phyloP scores from a whole-genome alignment of 2,797 vertebrate genomes.

The Sebastes vulpes region DNA sequence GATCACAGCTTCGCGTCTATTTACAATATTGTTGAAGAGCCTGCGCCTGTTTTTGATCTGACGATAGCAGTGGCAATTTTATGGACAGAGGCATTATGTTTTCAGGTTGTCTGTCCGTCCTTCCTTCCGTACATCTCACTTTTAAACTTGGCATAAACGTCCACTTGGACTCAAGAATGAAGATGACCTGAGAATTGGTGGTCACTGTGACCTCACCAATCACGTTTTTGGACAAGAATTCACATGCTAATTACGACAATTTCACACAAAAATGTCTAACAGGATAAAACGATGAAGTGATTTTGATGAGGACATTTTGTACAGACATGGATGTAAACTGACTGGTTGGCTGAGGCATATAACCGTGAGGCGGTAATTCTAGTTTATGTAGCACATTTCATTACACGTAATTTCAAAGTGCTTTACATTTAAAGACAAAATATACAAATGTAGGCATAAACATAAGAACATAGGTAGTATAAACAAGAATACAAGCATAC shows the following conservation, averaged over 20 bases:
- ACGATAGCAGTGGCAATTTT: not conserved
- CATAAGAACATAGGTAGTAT: not conserved
- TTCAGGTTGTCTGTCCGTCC: not conserved
- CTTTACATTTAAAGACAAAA: not conserved
- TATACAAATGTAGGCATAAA: not conserved
- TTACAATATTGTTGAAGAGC: slow-evolving; percentile 13
- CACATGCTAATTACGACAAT: no score
- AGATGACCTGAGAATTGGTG: not conserved
- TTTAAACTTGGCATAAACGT: not conserved
- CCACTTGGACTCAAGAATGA: not conserved
- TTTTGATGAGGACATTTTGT: no score
- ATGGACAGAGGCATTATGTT: not conserved
- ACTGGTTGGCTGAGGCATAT: no score
- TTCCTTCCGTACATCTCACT: not conserved
- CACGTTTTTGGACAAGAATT: not conserved
- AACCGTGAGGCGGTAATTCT: no score
- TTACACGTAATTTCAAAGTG: not conserved
- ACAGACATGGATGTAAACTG: no score
- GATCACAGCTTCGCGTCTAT: slow-evolving; percentile 21
- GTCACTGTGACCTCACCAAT: not conserved
- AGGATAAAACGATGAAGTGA: no score
- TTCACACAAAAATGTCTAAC: no score
- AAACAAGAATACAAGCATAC: not conserved
- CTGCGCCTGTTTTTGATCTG: not conserved
- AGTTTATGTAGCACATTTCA: no score